Base-by-base conservation (phyloP, 2,888 invertebrate genomes). In the Parnassius glacialis region DNA sequence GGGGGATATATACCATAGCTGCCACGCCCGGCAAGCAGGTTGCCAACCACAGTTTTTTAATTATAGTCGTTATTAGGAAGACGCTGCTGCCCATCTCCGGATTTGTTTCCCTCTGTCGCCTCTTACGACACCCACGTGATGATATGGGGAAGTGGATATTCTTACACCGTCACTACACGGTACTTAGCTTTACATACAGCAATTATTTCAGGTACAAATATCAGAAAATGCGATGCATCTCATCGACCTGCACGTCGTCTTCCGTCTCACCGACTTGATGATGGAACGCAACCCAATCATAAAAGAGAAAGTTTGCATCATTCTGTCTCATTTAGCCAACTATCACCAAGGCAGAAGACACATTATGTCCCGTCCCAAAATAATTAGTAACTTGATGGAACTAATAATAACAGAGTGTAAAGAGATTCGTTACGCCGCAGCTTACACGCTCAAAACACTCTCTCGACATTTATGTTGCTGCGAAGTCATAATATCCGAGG, bases 391-490 rank as follows among this genome's bases (percentile, higher is more conserved):
- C 43, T 78, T 91, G 1, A 77, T 87, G 73, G 73, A 72, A 68
- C 68, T 87, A 0, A 74, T 81, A 47, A 74, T 85, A 74, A 76
- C 83, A 52, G 91, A 89, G 58, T 74, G 82, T 1, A 84, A 83
- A 58, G 87, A 91, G 66, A 83, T 91, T 51, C 70, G 91, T 34
- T 89, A 83, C 60, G 85, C 85, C 0, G 86, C 91, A 0, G 84
- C 88, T 0, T 78, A 79, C 47, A 84, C 84, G 0, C 71, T 91
- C 0, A 74, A 75, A 50, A 83, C 81, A 0, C 62, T 91, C 12
- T 68, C 85, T 0, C 77, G 78, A 62, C 80, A 84, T 42, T 74
- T 83, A 13, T 85, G 84, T 67, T 68, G 79, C 0, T 75, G 80
- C 66, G 84, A 84, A 70, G 66, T 67, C 0, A 76, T 89, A 0